Conservation (phyloP, 2,113 vertebrate species). For the Siphamia tubifer region DNA sequence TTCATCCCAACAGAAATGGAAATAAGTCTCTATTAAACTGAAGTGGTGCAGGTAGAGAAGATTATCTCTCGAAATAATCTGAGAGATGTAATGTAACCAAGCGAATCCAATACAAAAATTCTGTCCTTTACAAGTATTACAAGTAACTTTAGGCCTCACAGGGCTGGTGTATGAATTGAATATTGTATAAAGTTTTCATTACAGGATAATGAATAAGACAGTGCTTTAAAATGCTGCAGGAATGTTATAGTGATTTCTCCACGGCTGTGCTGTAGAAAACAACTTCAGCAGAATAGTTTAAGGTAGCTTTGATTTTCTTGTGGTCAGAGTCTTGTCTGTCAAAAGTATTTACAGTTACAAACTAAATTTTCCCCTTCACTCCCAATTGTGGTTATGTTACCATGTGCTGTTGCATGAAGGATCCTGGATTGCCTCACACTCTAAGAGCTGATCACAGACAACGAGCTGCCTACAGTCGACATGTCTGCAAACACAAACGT, state of each 20-base stretch:
- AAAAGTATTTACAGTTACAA: background rate
- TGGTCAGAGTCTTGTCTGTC: background rate
- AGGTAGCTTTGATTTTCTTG: background rate
- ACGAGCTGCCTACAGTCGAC: background rate
- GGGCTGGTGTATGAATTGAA: background rate
- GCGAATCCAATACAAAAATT: background rate
- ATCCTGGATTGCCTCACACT: background rate
- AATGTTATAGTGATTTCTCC: background rate
- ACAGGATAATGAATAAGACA: background rate
- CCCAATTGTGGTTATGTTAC: no score
- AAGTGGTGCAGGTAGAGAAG: background rate
- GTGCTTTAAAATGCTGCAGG: no score
- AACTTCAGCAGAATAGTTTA: background rate
- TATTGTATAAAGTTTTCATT: background rate
- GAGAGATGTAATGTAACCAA: background rate
- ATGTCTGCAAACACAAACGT: background rate
- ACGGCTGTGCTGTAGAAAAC: no score
- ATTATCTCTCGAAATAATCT: background rate
- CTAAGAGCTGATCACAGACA: background rate
- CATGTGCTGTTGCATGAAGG: background rate
- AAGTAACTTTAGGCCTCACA: background rate
- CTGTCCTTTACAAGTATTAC: no score
- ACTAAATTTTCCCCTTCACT: background rate
- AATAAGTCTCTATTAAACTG: background rate
- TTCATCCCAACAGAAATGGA: background rate